phyloP scores from a whole-genome alignment of 2,113 vertebrate species.

The Tringa solitaria region DNA sequence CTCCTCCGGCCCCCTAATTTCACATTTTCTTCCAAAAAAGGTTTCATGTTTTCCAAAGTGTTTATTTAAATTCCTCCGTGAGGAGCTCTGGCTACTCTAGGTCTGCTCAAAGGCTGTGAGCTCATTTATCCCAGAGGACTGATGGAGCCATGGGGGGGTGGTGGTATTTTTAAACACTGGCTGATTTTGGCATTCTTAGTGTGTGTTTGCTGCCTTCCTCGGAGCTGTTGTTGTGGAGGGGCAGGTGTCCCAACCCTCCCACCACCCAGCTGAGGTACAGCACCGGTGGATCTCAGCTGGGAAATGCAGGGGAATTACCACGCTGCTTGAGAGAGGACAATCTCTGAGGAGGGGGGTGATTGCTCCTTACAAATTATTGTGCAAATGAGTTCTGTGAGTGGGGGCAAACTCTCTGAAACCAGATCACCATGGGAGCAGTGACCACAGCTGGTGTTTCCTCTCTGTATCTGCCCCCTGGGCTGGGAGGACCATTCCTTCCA shows the following conservation, averaged over 20 bases:
- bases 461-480: neutral
- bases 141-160: neutral
- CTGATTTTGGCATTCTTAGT: neutral
- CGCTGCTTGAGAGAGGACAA: neutral
- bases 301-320: neutral
- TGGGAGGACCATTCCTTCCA: neutral
- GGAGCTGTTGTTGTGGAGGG: neutral
- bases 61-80: conserved; percentile 22
- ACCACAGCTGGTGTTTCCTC: neutral
- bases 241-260: neutral
- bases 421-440: neutral
- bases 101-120: conserved; percentile 3
- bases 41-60: conserved; percentile 38
- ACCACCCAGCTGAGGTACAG: neutral
- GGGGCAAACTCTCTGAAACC: neutral
- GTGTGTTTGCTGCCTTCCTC: neutral
- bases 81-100: conserved; percentile 24
- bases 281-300: neutral
- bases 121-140: conserved; percentile 29
- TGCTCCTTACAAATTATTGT: neutral
- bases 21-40: conserved; percentile 65
- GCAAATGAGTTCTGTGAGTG: too few relatives aligned
- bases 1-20: conserved; percentile 11
- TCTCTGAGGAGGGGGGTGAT: neutral
- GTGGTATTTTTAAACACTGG: conserved; percentile 39